A percentile compares a stretch with the other conserved stretches of the same genome.
Conservation (phyloP, 2,113 vertebrate genomes). For the Capreolus pygargus region DNA sequence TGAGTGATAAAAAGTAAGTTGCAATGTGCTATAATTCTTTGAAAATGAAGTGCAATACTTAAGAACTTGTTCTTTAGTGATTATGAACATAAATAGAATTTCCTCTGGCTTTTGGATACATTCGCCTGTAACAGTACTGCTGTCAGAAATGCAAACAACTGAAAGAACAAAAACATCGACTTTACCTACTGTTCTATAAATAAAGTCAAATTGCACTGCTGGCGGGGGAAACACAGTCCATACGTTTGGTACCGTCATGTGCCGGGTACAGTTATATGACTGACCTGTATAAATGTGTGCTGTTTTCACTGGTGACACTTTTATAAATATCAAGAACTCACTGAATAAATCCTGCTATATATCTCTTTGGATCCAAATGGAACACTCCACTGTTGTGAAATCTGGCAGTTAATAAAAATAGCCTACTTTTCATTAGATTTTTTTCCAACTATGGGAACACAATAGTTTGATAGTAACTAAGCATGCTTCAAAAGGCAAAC, state of each 20-base stretch:
- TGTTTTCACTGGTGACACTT: constrained; percentile 44
- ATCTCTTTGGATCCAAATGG: constrained; percentile 55
- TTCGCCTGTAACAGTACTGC: not conserved
- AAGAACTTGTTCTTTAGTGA: constrained; percentile 23
- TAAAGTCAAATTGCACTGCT: not conserved
- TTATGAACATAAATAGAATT: constrained; percentile 55
- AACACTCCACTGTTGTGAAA: constrained; percentile 53
- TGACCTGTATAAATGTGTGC: constrained; percentile 39
- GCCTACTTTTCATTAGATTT: constrained; percentile 54
- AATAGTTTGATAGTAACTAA: constrained; percentile 38
- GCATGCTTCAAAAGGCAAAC: constrained; percentile 31
- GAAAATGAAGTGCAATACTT: constrained; percentile 40
- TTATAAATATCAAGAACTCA: constrained; percentile 56
- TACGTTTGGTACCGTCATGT: not conserved
- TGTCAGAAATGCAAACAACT: constrained; percentile 39
- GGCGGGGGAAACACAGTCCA: not conserved
- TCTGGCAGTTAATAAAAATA: constrained; percentile 66
- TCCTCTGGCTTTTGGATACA: constrained; percentile 32
- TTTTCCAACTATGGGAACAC: constrained; percentile 12
- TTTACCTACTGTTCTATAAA: constrained; percentile 42
- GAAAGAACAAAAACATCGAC: constrained; percentile 23
- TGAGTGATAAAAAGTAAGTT: constrained; percentile 58
- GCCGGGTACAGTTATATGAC: not conserved
- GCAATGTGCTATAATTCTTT: constrained; percentile 32
- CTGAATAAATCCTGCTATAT: constrained; percentile 32